A percentile compares a stretch with the other conserved stretches of the same genome.
These are phyloP conservation scores for Blastomussa wellsi DNA, from an alignment of 92 coral and sea anemone species.

Conservation along the genomic window DNA sequence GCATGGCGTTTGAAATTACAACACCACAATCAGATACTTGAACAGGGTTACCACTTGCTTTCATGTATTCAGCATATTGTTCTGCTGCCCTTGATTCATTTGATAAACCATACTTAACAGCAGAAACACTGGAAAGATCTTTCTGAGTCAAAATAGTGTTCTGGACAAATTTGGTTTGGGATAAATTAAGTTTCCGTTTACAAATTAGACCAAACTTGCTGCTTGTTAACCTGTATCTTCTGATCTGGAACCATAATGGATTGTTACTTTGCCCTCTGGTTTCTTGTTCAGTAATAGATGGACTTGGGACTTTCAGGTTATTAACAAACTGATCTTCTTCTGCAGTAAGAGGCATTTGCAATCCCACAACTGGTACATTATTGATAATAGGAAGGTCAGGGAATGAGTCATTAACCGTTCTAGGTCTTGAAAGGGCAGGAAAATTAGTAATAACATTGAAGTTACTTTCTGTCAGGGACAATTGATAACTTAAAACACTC, in stretches of 20 bases:
- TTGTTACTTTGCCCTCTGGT: constrained; percentile 68
- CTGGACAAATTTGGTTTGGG: constrained; percentile 62
- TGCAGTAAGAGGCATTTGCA: constrained; percentile 50
- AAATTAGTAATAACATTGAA: constrained; percentile 47
- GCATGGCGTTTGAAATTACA: constrained; percentile 53
- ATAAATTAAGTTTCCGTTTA: constrained; percentile 43
- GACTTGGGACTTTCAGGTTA: constrained; percentile 44
- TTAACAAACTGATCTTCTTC: constrained; percentile 48
- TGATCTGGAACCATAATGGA: constrained; percentile 52
- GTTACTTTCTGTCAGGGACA: constrained; percentile 61
- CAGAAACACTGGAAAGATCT: constrained; percentile 57
- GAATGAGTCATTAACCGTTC: constrained; percentile 39
- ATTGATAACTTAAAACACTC: constrained; percentile 61
- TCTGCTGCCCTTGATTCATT: constrained; percentile 59
- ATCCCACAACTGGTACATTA: constrained; percentile 38
- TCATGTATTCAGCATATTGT: constrained; percentile 58
- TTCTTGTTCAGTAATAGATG: constrained; percentile 50
- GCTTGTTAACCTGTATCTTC: constrained; percentile 63
- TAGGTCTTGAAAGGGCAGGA: constrained; percentile 39
- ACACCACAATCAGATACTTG: constrained; percentile 57
- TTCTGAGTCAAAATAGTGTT: constrained; percentile 39
- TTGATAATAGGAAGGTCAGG: constrained; percentile 52
- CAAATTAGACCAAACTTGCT: too few species aligned
- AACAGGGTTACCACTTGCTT: constrained; percentile 41
- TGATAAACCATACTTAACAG: constrained; percentile 52